A percentile compares a stretch with the other conserved stretches of the same genome.
Conservation (phyloP, 2,888 invertebrate species). For the Philhelius pedissequus region DNA sequence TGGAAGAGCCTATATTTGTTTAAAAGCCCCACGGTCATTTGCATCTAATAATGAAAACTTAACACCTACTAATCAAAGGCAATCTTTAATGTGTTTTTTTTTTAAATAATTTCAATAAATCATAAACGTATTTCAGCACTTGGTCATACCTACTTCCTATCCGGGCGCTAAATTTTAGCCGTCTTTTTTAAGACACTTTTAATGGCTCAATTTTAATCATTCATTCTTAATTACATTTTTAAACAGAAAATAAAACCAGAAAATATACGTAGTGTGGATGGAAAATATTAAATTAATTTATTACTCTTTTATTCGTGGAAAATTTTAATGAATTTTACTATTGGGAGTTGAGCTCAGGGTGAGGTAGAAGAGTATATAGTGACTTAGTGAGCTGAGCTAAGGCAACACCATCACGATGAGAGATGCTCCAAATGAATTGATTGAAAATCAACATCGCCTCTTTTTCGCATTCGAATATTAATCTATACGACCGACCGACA, state of each 20-base stretch:
- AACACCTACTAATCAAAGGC: not conserved
- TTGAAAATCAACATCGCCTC: constrained; percentile 37
- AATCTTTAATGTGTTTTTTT: not conserved
- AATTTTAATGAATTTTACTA: constrained; percentile 11
- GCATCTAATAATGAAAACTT: not conserved
- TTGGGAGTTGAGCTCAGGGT: not conserved
- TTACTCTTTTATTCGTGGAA: constrained; percentile 24
- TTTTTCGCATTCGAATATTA: constrained; percentile 42
- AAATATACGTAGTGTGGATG: not conserved
- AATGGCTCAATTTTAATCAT: constrained; percentile 16
- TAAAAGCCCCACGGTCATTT: not conserved
- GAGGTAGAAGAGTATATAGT: too few species aligned
- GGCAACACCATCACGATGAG: not conserved
- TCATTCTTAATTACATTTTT: not conserved
- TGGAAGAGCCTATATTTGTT: too few species aligned
- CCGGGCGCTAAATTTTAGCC: not conserved
- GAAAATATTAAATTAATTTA: constrained; percentile 17
- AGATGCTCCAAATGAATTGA: constrained; percentile 21
- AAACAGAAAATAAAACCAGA: not conserved
- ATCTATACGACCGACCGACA: constrained; percentile 8
- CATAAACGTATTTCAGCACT: not conserved
- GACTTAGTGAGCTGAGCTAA: not conserved
- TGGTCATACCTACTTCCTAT: not conserved
- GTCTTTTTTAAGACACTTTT: not conserved
- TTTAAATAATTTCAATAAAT: not conserved